phyloP scores from a whole-genome alignment of 1,140 invertebrate species.

The Drosophila littoralis region DNA sequence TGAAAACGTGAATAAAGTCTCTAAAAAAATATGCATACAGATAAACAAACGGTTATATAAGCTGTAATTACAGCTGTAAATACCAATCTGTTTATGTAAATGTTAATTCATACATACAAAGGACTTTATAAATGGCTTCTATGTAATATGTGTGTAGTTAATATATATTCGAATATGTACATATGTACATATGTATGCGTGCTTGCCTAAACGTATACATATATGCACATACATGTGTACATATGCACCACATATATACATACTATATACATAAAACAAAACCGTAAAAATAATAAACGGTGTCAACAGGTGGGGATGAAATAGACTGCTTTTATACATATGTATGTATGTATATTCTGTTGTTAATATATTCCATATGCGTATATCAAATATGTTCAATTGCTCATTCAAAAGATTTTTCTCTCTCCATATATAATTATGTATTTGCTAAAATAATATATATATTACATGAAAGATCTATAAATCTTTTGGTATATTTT shows the following conservation, averaged over 20 bases:
- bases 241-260: not conserved
- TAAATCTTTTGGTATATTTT: no score
- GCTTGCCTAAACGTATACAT: not conserved
- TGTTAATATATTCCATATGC: no score
- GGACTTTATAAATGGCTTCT: not conserved
- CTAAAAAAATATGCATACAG: not conserved
- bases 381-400: no score
- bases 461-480: not conserved
- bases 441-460: not conserved
- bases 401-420: no score
- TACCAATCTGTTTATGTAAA: not conserved
- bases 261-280: not conserved
- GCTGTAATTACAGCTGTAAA: not conserved
- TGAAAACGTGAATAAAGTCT: not conserved
- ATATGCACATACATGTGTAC: not conserved
- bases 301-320: not conserved
- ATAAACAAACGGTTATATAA: conserved; percentile 9
- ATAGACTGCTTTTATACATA: no score
- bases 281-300: not conserved
- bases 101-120: not conserved
- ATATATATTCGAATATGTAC: not conserved
- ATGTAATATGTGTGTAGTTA: not conserved
- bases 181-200: not conserved
- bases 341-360: no score
- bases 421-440: not conserved